A percentile compares a stretch with the other conserved stretches of the same genome.
Evolutionary conservation across 2,113 vertebrate species (phyloP).

Genomic region (Equus quagga): DNA sequence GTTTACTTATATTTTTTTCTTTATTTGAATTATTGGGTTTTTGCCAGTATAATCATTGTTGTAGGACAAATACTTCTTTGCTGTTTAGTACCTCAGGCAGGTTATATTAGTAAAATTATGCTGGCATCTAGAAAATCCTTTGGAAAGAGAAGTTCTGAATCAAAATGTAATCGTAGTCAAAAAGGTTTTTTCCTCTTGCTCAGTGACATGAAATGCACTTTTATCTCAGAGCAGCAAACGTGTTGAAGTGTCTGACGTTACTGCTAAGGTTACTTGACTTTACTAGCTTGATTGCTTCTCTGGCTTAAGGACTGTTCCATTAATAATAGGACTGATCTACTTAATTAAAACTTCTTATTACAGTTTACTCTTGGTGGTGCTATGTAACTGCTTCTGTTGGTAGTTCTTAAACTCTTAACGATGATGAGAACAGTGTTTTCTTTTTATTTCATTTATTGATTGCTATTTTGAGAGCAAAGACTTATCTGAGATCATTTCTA

Average conservation of each 20-base stretch:
- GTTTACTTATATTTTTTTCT: not conserved
- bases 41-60: conserved; percentile 31
- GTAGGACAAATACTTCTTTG: not conserved
- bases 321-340: not conserved
- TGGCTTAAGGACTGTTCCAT: not conserved
- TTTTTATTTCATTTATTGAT: not conserved
- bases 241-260: not conserved
- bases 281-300: not conserved
- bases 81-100: conserved; percentile 49
- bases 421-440: not conserved
- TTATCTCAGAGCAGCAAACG: conserved; percentile 15
- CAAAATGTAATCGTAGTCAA: conserved; percentile 22
- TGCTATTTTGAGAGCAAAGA: conserved; percentile 27
- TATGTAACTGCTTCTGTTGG: not conserved
- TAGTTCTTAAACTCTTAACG: conserved; percentile 34
- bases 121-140: conserved; percentile 42
- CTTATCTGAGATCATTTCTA: conserved; percentile 11
- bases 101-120: conserved; percentile 13
- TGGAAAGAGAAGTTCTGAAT: conserved; percentile 58
- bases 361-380: conserved; percentile 14
- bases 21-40: conserved; percentile 22
- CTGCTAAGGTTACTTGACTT: conserved; percentile 33
- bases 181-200: conserved; percentile 38
- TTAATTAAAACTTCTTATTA: conserved; percentile 33
- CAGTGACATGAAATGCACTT: conserved; percentile 18